Evolutionary conservation across 2,113 vertebrate species (phyloP), one percentile per base, ranked within the genome.

Genomic region (Proteles cristata): DNA sequence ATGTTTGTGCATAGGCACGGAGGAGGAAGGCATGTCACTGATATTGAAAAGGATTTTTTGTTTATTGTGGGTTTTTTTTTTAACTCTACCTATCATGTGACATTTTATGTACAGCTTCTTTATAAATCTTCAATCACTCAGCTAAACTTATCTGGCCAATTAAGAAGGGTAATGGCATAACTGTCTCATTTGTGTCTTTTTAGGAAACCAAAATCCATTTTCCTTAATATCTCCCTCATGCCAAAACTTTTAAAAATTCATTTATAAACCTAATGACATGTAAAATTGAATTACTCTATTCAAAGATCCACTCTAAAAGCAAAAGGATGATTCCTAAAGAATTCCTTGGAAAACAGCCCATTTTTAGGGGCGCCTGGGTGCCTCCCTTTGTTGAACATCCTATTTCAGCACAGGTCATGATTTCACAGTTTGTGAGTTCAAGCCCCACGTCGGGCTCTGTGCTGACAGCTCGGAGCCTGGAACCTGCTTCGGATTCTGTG

Each of bases 241-340:
- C 25, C 88, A 90, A 76, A 97, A 81, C 66, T 61, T 48, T 69
- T n/a, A 88, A 94, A 94, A 79, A 39, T 31, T 77, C 73, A 86
- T 83, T 91, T 86, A 19, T 11, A 93, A 96, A 79, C 39, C 50
- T 89, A 86, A 84, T 92, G 58, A 25, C 79, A 66, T 55, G 7
- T 45, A 93, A 76, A 76, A 88, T 8, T 69, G 55, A 95, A 91
- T 92, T 79, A 81, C 21, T 74, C 28, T 79, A 35, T 92, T 96
- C 35, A 90, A 94, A 81, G 77, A 93, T 69, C 85, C 91, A 92
- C n/a, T 87, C 53, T 63, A 79, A 93, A 96, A 66, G 53, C 73
- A 94, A 82, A 48, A 12, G 16, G 43, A 53, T 9, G 53, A 69
- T 92, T 95, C 69, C 76, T 94, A 28, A 90, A 97, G 85, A 82